Evolutionary conservation across 2,888 invertebrate genomes (phyloP), one percentile per base, ranked within the genome.

Genomic region (Chromoteleia sp.): DNA sequence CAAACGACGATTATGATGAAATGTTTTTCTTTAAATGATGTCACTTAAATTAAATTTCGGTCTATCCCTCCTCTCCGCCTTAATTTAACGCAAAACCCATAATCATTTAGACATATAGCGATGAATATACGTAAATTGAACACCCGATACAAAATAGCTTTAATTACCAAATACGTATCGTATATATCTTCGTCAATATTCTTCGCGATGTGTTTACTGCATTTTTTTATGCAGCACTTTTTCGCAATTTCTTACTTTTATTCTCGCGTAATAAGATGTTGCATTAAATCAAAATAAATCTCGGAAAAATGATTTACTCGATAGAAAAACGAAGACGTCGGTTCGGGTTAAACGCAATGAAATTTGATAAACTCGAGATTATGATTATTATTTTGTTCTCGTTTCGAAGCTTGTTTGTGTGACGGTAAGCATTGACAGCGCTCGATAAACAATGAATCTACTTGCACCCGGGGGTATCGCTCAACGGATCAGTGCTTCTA

Each of bases 361-460:
- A 65, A 74, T 74, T 74, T 56, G 65, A 74, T 74, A 56, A 65
- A 74, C 29, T 56, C 33, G 17, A 21, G 33, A 61, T 19, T 61
- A 29, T 48, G 54, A 45, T 56, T 65, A 5, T 61, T 10, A 10
- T 10, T 14, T 59, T 43, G n/a, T 15, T 33, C 29, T 39, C 39
- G 48, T 30, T 21, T 36, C 33, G 63, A 36, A 33, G 54, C 14
- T 50, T 75, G 67, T 75, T 75, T 75, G 36, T 50, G 67, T 58
- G 67, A 56, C 10, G 65, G 29, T 43, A 15, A 68, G 63, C 78
- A 71, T 78, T 71, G 71, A 67, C 71, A 45, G 15, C 48, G 71
- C 67, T 73, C 71, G 78, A 78, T 78, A 73, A 78, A 78, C 71
- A 78, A 71, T 78, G 77, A 78, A 71, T 65, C 77, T 50, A 78